Conservation (phyloP, 2,888 invertebrate genomes). For the Pteria penguin region DNA sequence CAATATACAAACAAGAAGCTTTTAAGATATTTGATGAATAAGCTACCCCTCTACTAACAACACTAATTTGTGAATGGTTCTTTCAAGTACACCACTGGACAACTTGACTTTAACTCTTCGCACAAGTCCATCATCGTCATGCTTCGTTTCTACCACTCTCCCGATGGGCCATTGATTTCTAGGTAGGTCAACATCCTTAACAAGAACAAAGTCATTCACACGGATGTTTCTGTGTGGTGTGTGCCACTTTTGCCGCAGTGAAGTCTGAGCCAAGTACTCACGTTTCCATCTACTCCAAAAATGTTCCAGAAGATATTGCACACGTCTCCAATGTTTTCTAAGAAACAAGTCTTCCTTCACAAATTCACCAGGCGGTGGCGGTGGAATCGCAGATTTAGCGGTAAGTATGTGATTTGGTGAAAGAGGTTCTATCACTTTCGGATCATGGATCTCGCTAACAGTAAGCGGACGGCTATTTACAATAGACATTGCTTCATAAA, state of each 20-base stretch:
- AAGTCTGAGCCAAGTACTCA: constrained; percentile 29
- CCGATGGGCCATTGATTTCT: constrained; percentile 42
- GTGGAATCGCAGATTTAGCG: constrained; percentile 35
- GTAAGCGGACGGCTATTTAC: constrained; percentile 40
- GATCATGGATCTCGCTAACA: constrained; percentile 38
- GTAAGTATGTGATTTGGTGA: constrained; percentile 46
- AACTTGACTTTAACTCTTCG: constrained; percentile 41
- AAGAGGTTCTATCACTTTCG: constrained; percentile 28
- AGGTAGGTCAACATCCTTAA: constrained; percentile 38
- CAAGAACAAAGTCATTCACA: constrained; percentile 37
- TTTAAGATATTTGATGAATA: no score
- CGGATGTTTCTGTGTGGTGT: constrained; percentile 38
- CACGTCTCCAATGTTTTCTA: constrained; percentile 27
- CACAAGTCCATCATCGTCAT: constrained; percentile 46
- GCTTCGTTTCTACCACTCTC: constrained; percentile 17
- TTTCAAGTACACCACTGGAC: constrained; percentile 22
- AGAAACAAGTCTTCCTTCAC: constrained; percentile 35
- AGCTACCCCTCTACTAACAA: constrained; percentile 29
- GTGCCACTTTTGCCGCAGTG: constrained; percentile 43
- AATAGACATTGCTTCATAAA: constrained; percentile 33
- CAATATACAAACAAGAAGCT: no score
- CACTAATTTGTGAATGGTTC: constrained; percentile 47
- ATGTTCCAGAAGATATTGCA: constrained; percentile 32
- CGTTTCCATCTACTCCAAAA: constrained; percentile 31
- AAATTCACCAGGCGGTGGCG: constrained; percentile 44